Conservation (phyloP, 2,888 invertebrate genomes). For the Molorchus minor region DNA sequence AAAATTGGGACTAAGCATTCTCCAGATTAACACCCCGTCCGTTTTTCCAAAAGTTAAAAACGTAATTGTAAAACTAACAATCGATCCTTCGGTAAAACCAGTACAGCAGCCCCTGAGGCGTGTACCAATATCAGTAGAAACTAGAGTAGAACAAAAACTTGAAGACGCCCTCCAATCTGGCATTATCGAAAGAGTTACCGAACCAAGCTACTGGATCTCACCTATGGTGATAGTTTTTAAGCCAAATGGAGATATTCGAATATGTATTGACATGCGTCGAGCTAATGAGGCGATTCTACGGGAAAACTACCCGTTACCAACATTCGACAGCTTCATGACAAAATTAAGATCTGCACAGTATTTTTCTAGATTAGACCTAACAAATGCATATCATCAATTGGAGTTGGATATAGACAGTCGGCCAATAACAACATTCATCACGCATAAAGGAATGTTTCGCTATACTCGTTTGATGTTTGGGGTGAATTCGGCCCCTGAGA, state of each 20-base stretch:
- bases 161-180: slow-evolving; percentile 29
- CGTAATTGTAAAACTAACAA: slow-evolving; percentile 21
- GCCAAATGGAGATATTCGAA: too few relatives aligned
- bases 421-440: slow-evolving; percentile 30
- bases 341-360: slow-evolving; percentile 45
- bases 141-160: slow-evolving; percentile 28
- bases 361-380: slow-evolving; percentile 35
- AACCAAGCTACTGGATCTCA: slow-evolving; percentile 38
- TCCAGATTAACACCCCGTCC: slow-evolving; percentile 3
- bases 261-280: too few relatives aligned
- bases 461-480: slow-evolving; percentile 46
- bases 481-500: too few relatives aligned
- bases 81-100: slow-evolving; percentile 23
- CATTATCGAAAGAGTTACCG: slow-evolving; percentile 47
- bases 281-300: slow-evolving; percentile 28
- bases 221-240: slow-evolving; percentile 18
- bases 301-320: slow-evolving; percentile 29
- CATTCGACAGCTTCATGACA: slow-evolving; percentile 37
- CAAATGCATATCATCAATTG: slow-evolving; percentile 47
- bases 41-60: slow-evolving; percentile 33
- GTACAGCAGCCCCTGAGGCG: slow-evolving; percentile 27
- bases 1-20: slow-evolving; percentile 25
- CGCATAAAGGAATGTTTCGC: slow-evolving; percentile 36
- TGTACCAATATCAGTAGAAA: slow-evolving; percentile 22
- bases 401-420: slow-evolving; percentile 30